Conservation (phyloP, 2,113 vertebrate species). For the Syngnathus floridae region DNA sequence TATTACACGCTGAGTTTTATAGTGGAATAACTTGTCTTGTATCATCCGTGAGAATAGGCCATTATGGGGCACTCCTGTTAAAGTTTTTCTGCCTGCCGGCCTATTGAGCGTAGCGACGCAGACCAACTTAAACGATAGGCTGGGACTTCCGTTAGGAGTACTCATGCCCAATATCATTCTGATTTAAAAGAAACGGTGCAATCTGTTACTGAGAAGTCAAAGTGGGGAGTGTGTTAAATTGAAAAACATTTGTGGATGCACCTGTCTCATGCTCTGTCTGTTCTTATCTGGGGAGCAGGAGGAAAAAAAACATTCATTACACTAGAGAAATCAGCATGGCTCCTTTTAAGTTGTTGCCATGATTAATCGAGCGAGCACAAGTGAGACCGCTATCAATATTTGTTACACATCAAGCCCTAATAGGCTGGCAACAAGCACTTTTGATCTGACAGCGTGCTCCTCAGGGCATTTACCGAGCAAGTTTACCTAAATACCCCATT, state of each 20-base stretch:
- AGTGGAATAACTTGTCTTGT: constrained; percentile 53
- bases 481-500: constrained; percentile 49
- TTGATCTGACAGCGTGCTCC: constrained; percentile 51
- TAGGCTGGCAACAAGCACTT: constrained; percentile 31
- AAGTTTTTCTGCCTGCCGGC: constrained; percentile 45
- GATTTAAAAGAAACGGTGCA: constrained; percentile 51
- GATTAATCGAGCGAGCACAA: constrained; percentile 47
- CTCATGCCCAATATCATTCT: constrained; percentile 53
- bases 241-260: constrained; percentile 43
- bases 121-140: constrained; percentile 57
- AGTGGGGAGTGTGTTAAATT: constrained; percentile 38
- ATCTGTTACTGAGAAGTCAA: constrained; percentile 44
- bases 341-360: constrained; percentile 38
- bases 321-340: constrained; percentile 40
- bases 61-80: constrained; percentile 60
- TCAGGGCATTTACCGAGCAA: constrained; percentile 45
- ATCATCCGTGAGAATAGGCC: constrained; percentile 58
- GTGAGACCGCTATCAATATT: constrained; percentile 63
- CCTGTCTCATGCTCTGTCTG: constrained; percentile 35
- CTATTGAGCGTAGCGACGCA: constrained; percentile 59
- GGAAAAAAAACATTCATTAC: constrained; percentile 19
- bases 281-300: constrained; percentile 17
- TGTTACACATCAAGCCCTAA: constrained; percentile 52
- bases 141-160: constrained; percentile 47
- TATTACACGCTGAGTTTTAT: constrained; percentile 65